Evolutionary conservation across 2,797 vertebrate genomes (phyloP).

Genomic region (Neosilurus mollespiculum): DNA sequence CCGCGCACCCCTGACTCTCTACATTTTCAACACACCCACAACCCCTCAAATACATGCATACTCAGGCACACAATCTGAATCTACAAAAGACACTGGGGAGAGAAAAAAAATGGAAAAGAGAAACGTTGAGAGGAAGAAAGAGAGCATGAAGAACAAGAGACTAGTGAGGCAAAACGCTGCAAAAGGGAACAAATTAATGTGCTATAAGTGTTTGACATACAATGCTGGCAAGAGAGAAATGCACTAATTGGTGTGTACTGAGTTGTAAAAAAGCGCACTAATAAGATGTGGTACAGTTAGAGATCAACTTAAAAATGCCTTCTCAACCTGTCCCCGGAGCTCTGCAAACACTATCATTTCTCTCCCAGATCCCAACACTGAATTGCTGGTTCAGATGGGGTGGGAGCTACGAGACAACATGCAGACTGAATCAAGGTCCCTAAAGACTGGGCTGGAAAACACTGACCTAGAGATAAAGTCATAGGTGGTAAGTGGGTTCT

Average conservation of each 20-base stretch:
- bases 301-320: conserved; percentile 5
- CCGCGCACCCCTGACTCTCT: conserved; percentile 38
- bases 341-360: not conserved
- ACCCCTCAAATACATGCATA: conserved; percentile 28
- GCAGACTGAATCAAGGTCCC: conserved; percentile 13
- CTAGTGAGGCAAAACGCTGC: not conserved
- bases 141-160: conserved; percentile 17
- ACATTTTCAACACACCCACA: conserved; percentile 54
- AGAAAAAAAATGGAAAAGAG: not conserved
- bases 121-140: conserved; percentile 9
- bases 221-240: not conserved
- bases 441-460: not conserved
- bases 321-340: conserved; percentile 4
- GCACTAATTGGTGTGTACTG: conserved; percentile 19
- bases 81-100: conserved; percentile 5
- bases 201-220: conserved; percentile 8
- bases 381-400: conserved; percentile 9
- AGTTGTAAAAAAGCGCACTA: not conserved
- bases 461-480: conserved; percentile 31
- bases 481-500: conserved; percentile 8
- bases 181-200: not conserved
- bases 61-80: conserved; percentile 32
- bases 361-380: not conserved
- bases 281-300: not conserved
- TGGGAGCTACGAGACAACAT: not conserved